Evolutionary conservation across 2,113 vertebrate genomes (phyloP).

Genomic region (Cheirogaleus medius): DNA sequence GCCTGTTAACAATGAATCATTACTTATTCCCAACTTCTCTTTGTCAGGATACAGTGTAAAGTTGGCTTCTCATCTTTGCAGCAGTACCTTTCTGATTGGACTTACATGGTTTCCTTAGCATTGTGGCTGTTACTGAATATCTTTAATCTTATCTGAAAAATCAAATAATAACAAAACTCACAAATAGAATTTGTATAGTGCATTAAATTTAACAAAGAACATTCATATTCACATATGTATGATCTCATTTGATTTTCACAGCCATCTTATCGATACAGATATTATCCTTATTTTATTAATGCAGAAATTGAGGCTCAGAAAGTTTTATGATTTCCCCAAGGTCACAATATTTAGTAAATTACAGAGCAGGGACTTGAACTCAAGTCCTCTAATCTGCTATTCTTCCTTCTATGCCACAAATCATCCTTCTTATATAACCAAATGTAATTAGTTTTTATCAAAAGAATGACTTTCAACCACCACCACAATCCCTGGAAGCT

Average conservation of each 20-base stretch:
- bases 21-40: constrained; percentile 15
- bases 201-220: neutral
- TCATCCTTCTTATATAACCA: neutral
- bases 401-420: constrained; percentile 14
- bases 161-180: constrained; percentile 22
- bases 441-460: constrained; percentile 52
- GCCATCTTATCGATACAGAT: neutral
- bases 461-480: constrained; percentile 56
- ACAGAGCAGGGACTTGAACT: constrained; percentile 6
- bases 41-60: constrained; percentile 20
- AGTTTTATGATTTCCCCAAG: neutral
- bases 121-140: neutral
- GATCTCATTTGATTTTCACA: constrained; percentile 25
- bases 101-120: neutral
- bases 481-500: constrained; percentile 21
- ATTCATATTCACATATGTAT: neutral
- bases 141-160: constrained; percentile 22
- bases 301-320: neutral
- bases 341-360: constrained; percentile 43
- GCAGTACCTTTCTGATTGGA: neutral
- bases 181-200: neutral
- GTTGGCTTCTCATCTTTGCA: neutral
- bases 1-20: constrained; percentile 6
- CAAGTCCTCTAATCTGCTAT: neutral
- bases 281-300: constrained; percentile 20